Evolutionary conservation across 2,888 invertebrate species (phyloP).

Genomic region (Synanthedon myopaeformis): DNA sequence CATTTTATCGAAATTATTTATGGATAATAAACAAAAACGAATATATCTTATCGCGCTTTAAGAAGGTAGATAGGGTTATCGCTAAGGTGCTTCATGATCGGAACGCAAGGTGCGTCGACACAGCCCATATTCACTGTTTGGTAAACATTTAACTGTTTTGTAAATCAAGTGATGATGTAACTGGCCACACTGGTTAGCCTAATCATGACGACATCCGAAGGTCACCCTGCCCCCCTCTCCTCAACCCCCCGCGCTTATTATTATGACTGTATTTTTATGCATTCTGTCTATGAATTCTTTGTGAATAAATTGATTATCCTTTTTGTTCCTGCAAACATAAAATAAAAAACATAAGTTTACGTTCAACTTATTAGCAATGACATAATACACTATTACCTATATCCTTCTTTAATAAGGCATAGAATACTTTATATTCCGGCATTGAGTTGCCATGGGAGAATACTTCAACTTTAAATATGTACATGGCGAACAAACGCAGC

Average conservation of each 20-base stretch:
- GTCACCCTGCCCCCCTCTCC: slow-evolving; percentile 11
- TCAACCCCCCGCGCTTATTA: not conserved
- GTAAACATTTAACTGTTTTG: slow-evolving; percentile 13
- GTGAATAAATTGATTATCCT: too few species aligned
- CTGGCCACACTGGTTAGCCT: slow-evolving; percentile 14
- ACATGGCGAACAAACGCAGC: too few species aligned
- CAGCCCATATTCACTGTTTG: slow-evolving; percentile 22
- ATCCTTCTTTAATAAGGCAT: too few species aligned
- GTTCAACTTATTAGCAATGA: too few species aligned
- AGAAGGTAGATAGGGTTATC: not conserved
- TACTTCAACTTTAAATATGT: too few species aligned
- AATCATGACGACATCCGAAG: slow-evolving; percentile 27
- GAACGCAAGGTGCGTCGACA: slow-evolving; percentile 13
- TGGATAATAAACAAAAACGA: not conserved
- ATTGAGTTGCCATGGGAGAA: too few species aligned
- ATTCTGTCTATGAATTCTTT: not conserved
- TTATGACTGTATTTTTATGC: not conserved
- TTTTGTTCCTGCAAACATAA: too few species aligned
- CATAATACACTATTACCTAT: too few species aligned
- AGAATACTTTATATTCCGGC: too few species aligned
- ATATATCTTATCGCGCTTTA: not conserved
- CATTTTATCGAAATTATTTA: not conserved
- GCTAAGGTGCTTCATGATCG: slow-evolving; percentile 2
- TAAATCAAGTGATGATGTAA: slow-evolving; percentile 50
- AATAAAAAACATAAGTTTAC: too few species aligned